Base-by-base conservation (phyloP, 2,888 invertebrate species). In the Rhagonycha fulva region DNA sequence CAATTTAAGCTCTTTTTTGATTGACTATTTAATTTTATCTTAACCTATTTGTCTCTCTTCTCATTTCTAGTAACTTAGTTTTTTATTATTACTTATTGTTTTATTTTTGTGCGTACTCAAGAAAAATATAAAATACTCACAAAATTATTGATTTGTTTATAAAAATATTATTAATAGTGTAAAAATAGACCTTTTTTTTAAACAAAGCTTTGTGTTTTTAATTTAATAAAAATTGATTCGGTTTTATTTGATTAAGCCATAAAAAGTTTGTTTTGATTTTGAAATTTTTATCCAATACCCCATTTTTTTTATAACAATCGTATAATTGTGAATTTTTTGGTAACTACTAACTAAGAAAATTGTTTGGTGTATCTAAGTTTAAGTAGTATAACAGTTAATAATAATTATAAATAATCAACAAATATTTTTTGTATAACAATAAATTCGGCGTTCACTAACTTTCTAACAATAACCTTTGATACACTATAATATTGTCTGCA, bases 191-290 rank as follows among this genome's bases (percentile, higher is more conserved):
- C 19, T 76, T 76, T 76, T 67, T 76, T 68, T 74, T 62, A 62
- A 75, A 75, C 71, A 71, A 72, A 75, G 71, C 62, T 70, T 47
- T 72, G 63, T 70, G 62, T 47, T 47, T 47, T 47, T n/a, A 47
- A 47, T 47, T 47, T 47, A 47, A 47, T 47, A 73, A 71, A 74
- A 76, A 74, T 76, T 74, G 67, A 68, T 72, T 72, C 32, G 70
- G 70, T 76, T 73, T 47, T 47, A n/a, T 47, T 47, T 66, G 26
- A 66, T 66, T 66, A 66, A 66, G 23, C 26, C 24, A n/a, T 24
- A 66, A 63, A 62, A 67, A 24, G 77, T 81, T 80, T 70, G 77
- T 79, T 79, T 82, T 82, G 72, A 82, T 79, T 77, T 66, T 26
- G 7, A 24, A 66, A 26, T 66, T 26, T 66, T 26, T 66, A 12